Conservation (phyloP, 2,888 invertebrate species). For the Thelaira solivaga region DNA sequence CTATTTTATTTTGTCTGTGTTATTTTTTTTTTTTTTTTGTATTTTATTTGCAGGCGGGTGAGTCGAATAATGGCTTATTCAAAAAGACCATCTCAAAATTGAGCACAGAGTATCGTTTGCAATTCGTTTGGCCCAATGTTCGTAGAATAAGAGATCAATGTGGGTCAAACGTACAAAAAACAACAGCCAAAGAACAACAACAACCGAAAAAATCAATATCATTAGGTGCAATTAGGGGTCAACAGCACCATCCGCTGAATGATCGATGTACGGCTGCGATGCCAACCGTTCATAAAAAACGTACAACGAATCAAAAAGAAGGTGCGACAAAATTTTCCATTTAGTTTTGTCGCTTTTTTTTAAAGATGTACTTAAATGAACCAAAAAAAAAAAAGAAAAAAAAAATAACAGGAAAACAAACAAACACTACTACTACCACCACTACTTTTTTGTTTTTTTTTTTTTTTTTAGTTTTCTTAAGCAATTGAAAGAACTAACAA, state of each 20-base stretch:
- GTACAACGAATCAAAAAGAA: slow-evolving; percentile 79
- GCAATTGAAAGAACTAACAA: slow-evolving; percentile 39
- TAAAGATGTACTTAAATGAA: slow-evolving; percentile 22
- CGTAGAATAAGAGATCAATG: slow-evolving; percentile 76
- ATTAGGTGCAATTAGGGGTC: slow-evolving; percentile 84
- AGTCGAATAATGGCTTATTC: slow-evolving; percentile 83
- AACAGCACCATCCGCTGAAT: slow-evolving; percentile 78
- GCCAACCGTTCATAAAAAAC: slow-evolving; percentile 83
- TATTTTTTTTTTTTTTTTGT: slow-evolving; percentile 61
- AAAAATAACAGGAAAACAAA: no score
- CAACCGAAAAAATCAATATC: slow-evolving; percentile 84
- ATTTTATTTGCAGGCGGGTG: slow-evolving; percentile 79
- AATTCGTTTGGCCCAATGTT: slow-evolving; percentile 90
- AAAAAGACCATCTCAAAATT: slow-evolving; percentile 85
- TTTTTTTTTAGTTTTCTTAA: slow-evolving; percentile 12
- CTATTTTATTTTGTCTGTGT: slow-evolving; percentile 53
- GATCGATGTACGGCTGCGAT: slow-evolving; percentile 73
- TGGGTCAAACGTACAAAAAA: slow-evolving; percentile 84
- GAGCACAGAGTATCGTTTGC: slow-evolving; percentile 92
- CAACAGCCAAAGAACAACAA: slow-evolving; percentile 83
- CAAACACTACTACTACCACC: no score
- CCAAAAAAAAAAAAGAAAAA: slow-evolving; percentile 60
- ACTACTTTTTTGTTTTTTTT: no score
- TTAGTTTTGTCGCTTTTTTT: slow-evolving; percentile 72
- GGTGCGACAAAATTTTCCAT: slow-evolving; percentile 75